These are phyloP conservation scores for Phrynocephalus guinanensis DNA, from an alignment of 2,797 vertebrate species.

Conservation along the genomic window DNA sequence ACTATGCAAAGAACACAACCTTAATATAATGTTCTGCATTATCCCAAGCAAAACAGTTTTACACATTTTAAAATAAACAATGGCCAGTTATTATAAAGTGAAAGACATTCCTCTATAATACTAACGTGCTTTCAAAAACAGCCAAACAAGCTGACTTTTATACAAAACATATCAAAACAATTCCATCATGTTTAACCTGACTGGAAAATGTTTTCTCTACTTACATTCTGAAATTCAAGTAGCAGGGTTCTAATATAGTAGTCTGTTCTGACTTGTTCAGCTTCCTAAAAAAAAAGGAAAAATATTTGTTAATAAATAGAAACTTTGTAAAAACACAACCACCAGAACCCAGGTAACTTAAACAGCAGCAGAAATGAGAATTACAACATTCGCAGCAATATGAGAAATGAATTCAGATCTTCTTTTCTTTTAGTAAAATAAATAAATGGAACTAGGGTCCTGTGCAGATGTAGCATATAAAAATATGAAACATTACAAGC, in stretches of 20 bases:
- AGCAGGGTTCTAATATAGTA: constrained; percentile 91
- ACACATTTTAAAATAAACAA: background rate
- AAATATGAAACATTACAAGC: background rate
- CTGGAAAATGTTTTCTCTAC: constrained; percentile 50
- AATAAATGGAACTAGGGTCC: background rate
- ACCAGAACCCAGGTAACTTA: background rate
- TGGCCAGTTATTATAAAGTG: background rate
- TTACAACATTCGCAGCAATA: background rate
- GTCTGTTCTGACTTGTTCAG: constrained; percentile 92
- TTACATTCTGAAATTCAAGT: constrained; percentile 92
- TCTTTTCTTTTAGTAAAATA: background rate
- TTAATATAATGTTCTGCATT: background rate
- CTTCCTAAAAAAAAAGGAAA: constrained; percentile 84
- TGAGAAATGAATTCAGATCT: background rate
- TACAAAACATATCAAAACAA: background rate
- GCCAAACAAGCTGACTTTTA: background rate
- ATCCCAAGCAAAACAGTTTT: background rate
- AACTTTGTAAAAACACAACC: constrained; percentile 13
- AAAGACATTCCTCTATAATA: background rate
- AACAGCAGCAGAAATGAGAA: background rate
- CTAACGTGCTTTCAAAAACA: background rate
- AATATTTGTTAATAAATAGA: constrained; percentile 38
- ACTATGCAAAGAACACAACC: background rate
- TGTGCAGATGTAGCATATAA: background rate
- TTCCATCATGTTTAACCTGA: background rate